A percentile compares a stretch with the other conserved stretches of the same genome.
phyloP scores from a whole-genome alignment of 2,888 invertebrate species.

The Zele albiditarsus region DNA sequence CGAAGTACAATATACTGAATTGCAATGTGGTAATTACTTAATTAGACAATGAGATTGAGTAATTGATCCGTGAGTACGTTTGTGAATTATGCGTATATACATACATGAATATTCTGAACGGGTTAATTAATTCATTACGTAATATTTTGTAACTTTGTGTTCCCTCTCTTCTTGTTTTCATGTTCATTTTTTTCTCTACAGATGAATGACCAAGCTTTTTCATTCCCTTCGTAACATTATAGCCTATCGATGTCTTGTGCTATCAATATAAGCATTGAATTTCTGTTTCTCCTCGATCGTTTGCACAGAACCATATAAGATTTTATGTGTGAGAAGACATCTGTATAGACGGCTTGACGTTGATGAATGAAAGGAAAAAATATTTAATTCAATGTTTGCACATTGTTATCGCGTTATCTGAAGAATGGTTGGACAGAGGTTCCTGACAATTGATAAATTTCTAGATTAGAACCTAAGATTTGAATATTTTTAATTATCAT shows the following conservation, averaged over 20 bases:
- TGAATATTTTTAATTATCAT: too few relatives aligned
- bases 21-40: slow-evolving; percentile 52
- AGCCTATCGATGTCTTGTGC: not conserved
- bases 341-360: too few relatives aligned
- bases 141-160: not conserved
- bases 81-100: slow-evolving; percentile 19
- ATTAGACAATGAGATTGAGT: slow-evolving; percentile 56
- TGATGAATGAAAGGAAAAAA: too few relatives aligned
- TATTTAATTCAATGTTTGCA: too few relatives aligned
- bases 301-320: too few relatives aligned
- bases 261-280: not conserved
- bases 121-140: slow-evolving; percentile 26
- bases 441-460: too few relatives aligned
- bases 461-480: too few relatives aligned
- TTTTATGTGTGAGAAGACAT: too few relatives aligned
- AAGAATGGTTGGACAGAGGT: too few relatives aligned
- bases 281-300: too few relatives aligned
- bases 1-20: slow-evolving; percentile 2
- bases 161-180: not conserved
- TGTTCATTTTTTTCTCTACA: not conserved
- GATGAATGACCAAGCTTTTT: not conserved
- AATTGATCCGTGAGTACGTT: slow-evolving; percentile 54
- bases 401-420: too few relatives aligned
- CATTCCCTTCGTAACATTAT: not conserved
- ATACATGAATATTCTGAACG: slow-evolving; percentile 33